A percentile compares a stretch with the other conserved stretches of the same genome.
These are phyloP conservation scores for Drosophila neotestacea DNA, from an alignment of 2,888 invertebrate species.

Conservation along the genomic window DNA sequence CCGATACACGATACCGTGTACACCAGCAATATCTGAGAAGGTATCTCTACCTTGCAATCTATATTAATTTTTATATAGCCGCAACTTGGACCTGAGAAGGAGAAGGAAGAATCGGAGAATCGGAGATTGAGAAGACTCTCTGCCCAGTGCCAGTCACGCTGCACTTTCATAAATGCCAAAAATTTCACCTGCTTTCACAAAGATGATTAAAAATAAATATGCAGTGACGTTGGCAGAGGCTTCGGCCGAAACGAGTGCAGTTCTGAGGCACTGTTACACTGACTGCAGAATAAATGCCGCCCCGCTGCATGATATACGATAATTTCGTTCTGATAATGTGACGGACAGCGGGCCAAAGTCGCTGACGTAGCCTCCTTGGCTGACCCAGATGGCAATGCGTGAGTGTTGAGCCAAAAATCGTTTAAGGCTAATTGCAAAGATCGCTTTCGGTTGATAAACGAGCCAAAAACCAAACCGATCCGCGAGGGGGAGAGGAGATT, in stretches of 20 bases:
- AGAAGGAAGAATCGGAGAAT: background rate
- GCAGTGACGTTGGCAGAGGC: slow-evolving; percentile 49
- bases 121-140: background rate
- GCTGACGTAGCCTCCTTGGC: slow-evolving; percentile 15
- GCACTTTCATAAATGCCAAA: slow-evolving; percentile 82
- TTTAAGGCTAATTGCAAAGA: slow-evolving; percentile 83
- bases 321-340: slow-evolving; percentile 82
- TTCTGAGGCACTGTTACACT: slow-evolving; percentile 38
- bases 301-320: slow-evolving; percentile 76
- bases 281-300: slow-evolving; percentile 29
- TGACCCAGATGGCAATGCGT: slow-evolving; percentile 79
- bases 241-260: slow-evolving; percentile 62
- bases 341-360: slow-evolving; percentile 60
- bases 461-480: slow-evolving; percentile 32
- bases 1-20: slow-evolving; percentile 9
- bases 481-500: slow-evolving; percentile 1
- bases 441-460: slow-evolving; percentile 80
- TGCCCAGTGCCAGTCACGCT: slow-evolving; percentile 72
- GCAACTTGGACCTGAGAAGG: slow-evolving; percentile 2
- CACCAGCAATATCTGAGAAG: slow-evolving; percentile 36
- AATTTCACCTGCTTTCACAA: slow-evolving; percentile 84
- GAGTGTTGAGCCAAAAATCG: slow-evolving; percentile 81
- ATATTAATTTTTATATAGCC: slow-evolving; percentile 81
- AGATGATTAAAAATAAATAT: slow-evolving; percentile 82
- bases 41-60: slow-evolving; percentile 79